phyloP scores from a whole-genome alignment of 1,140 invertebrate species.

The Ostrea denselamellosa region DNA sequence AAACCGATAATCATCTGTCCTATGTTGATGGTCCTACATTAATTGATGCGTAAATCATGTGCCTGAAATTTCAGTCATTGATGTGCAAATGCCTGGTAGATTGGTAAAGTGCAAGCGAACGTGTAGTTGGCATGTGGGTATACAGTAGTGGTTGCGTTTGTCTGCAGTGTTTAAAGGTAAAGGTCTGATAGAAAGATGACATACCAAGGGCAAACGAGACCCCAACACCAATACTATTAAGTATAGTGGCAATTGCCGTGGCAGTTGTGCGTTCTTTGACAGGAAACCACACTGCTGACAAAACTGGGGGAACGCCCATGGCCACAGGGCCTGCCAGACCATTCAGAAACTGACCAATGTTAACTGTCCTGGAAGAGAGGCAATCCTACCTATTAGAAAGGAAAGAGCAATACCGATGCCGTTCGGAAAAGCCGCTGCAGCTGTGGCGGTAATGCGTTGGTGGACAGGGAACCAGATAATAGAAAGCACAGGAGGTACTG shows the following conservation, averaged over 20 bases:
- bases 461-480: conserved; percentile 75
- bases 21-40: conserved; percentile 58
- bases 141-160: neutral
- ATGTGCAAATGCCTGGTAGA: too few species aligned
- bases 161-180: neutral
- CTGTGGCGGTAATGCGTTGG: conserved; percentile 73
- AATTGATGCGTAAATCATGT: neutral
- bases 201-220: conserved; percentile 64
- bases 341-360: conserved; percentile 70
- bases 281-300: conserved; percentile 78
- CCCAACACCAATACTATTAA: conserved; percentile 58
- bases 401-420: conserved; percentile 41
- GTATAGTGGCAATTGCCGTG: conserved; percentile 62
- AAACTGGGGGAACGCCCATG: conserved; percentile 69
- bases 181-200: neutral
- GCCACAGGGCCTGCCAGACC: conserved; percentile 74
- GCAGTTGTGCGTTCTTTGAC: conserved; percentile 74
- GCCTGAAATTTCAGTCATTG: too few species aligned
- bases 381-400: conserved; percentile 46
- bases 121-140: neutral
- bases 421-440: conserved; percentile 42
- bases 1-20: conserved; percentile 73
- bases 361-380: conserved; percentile 56
- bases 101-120: neutral
- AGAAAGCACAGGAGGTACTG: conserved; percentile 72